Evolutionary conservation across 2,888 invertebrate species (phyloP).

Genomic region (Coelogynopora nodosa): DNA sequence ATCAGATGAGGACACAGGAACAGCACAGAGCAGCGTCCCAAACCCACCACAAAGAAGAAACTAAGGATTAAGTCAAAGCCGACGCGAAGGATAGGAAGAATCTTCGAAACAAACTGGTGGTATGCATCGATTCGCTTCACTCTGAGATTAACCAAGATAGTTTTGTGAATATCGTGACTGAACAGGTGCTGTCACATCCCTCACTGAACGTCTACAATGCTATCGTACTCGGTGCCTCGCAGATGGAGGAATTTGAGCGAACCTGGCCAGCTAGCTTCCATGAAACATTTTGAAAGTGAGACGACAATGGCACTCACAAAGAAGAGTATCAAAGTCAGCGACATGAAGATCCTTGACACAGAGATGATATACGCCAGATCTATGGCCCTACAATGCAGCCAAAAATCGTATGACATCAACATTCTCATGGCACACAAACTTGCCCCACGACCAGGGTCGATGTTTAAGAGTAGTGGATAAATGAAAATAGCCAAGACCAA

Average conservation of each 20-base stretch:
- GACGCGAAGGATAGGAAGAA: slow-evolving; percentile 17
- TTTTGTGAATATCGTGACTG: slow-evolving; percentile 41
- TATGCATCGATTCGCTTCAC: slow-evolving; percentile 12
- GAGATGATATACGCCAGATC: too few species aligned
- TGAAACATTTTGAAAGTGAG: slow-evolving; percentile 9
- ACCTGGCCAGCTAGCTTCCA: slow-evolving; percentile 23
- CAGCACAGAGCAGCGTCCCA: not conserved
- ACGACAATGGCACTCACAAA: slow-evolving; percentile 41
- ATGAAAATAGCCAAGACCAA: slow-evolving; percentile 44
- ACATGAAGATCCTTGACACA: too few species aligned
- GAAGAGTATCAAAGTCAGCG: too few species aligned
- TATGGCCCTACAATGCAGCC: too few species aligned
- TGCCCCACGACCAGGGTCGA: too few species aligned
- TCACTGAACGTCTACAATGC: not conserved
- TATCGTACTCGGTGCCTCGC: slow-evolving; percentile 11
- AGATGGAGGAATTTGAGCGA: slow-evolving; percentile 13
- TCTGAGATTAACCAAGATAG: slow-evolving; percentile 18
- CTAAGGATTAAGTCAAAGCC: slow-evolving; percentile 5
- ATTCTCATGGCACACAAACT: too few species aligned
- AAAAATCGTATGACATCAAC: too few species aligned
- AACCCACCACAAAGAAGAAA: slow-evolving; percentile 6
- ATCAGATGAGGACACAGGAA: slow-evolving; percentile 23
- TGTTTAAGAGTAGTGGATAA: too few species aligned
- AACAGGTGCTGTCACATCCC: slow-evolving; percentile 29
- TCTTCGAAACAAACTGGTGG: slow-evolving; percentile 9